Evolutionary conservation across 2,888 invertebrate species (phyloP), one percentile per base, ranked within the genome.

Genomic region (Cosmorhoe ocellata): DNA sequence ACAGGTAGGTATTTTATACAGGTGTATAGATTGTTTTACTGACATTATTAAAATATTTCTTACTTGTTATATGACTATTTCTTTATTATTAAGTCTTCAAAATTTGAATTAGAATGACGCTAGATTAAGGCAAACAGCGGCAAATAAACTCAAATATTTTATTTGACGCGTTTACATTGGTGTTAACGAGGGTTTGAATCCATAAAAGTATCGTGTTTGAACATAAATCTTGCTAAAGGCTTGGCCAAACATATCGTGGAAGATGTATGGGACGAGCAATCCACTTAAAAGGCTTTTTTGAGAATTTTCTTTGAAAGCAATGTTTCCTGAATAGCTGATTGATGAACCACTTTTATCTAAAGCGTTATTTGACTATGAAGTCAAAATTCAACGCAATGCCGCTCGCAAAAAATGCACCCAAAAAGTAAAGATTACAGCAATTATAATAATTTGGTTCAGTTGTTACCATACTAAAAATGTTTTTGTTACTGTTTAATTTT

Each of bases 161-260:
- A 85, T 74, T 65, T 59, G 59, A 56, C 58, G 81, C 84, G 65
- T 84, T 86, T 79, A 90, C 88, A 84, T 69, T 72, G 75, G 89
- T 85, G 89, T 88, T 90, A 90, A 90, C 88, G 88, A 90, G 81
- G 63, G 66, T 69, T 48, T 65, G 73, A 79, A 74, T 65, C 82
- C 74, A 86, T 86, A 88, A 88, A 89, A 80, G 73, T 79, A 77
- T 84, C 84, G 79, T 81, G 72, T 73, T 66, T 68, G 64, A 52
- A 78, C 80, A 87, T 89, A 89, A 89, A 89, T 89, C 88, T 82
- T 70, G 36, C 39, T 48, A 44, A 53, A 27, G 53, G 40, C 40
- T 48, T 27, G 24, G 48, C 40, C 18, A 49, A 10, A 53, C 33
- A 31, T 4, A 30, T 18, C 43, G 44, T 24, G 10, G 31, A 26